Evolutionary conservation across 1,140 invertebrate genomes (phyloP), one percentile per base, ranked within the genome.

Genomic region (Tetramorium alpestre): DNA sequence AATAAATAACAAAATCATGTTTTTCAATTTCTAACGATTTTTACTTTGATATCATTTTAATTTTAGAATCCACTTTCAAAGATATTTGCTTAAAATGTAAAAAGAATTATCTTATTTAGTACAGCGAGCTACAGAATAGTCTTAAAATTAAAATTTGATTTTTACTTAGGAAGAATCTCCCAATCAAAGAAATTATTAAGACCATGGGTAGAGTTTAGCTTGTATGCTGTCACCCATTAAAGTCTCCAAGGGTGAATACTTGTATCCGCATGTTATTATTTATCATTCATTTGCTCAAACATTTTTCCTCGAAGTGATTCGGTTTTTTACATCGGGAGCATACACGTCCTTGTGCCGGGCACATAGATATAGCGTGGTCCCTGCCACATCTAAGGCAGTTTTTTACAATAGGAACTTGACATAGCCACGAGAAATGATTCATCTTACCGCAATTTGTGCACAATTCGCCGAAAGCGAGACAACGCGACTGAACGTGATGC

Each of bases 361-460:
- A 86, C 33, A 49, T 22, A 18, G 85, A 70, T 22, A 81, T 38
- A 38, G 47, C 54, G 7, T 86, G 85, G n/a, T 81, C 47, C 5
- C 3, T 10, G 6, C 76, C 85, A 41, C 76, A 86, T 72, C 76
- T 70, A 18, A n/a, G 13, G 16, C 85, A 86, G 72, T 81, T 25
- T 22, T 47, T 64, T 22, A 81, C 44, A 47, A 64, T 7, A 33
- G 44, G 64, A 16, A 54, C 22, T 41, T 65, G 25, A 44, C 87
- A 90, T 25, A 87, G 58, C 84, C 44, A 88, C 7, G 89, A 58
- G 64, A 85, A 85, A 76, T 90, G 89, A 25, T 87, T 87, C 22
- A 11, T 1, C 38, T 90, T 90, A 13, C 77, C 78, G 44, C 87
- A 90, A 7, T 80, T 89, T 2, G 49, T 51, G 41, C 89, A 90